These are phyloP conservation scores for Cosmopolites sordidus DNA, from an alignment of 2,888 invertebrate species.

Conservation along the genomic window DNA sequence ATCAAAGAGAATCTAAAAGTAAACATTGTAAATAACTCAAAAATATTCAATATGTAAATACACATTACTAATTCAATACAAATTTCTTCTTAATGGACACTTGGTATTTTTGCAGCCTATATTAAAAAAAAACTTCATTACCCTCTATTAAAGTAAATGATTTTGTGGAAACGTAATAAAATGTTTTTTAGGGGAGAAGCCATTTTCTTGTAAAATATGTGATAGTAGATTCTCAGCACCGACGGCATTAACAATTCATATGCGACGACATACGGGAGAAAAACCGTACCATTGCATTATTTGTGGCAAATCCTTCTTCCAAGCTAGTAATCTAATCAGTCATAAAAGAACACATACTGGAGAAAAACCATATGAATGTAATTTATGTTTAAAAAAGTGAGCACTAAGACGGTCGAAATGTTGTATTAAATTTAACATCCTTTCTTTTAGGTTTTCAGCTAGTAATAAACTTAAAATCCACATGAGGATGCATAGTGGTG, in stretches of 20 bases:
- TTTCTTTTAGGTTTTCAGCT: slow-evolving; percentile 35
- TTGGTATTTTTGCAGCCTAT: too few relatives aligned
- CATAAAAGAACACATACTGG: slow-evolving; percentile 39
- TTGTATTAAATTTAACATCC: too few relatives aligned
- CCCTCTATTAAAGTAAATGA: too few relatives aligned
- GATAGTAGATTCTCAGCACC: slow-evolving; percentile 39
- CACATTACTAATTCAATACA: too few relatives aligned
- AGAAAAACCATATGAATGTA: slow-evolving; percentile 39
- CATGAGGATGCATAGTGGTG: slow-evolving; percentile 43
- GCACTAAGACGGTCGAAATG: too few relatives aligned
- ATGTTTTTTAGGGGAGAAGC: slow-evolving; percentile 34
- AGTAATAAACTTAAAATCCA: slow-evolving; percentile 41
- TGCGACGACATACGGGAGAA: slow-evolving; percentile 29
- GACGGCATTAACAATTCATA: slow-evolving; percentile 38
- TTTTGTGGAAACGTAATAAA: too few relatives aligned
- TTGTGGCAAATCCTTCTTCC: slow-evolving; percentile 37
- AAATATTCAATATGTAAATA: too few relatives aligned
- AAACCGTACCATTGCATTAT: slow-evolving; percentile 28
- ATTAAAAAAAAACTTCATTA: neutral
- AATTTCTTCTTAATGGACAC: too few relatives aligned
- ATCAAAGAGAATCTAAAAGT: too few relatives aligned
- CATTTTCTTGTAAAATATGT: slow-evolving; percentile 39
- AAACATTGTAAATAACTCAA: too few relatives aligned
- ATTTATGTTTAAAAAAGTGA: slow-evolving; percentile 33
- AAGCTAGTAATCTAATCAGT: slow-evolving; percentile 36